Evolutionary conservation across 37 sponge, comb jelly and placozoan genomes (phyloP), one percentile per base, ranked within the genome.

Genomic region (Beroe forskalii): DNA sequence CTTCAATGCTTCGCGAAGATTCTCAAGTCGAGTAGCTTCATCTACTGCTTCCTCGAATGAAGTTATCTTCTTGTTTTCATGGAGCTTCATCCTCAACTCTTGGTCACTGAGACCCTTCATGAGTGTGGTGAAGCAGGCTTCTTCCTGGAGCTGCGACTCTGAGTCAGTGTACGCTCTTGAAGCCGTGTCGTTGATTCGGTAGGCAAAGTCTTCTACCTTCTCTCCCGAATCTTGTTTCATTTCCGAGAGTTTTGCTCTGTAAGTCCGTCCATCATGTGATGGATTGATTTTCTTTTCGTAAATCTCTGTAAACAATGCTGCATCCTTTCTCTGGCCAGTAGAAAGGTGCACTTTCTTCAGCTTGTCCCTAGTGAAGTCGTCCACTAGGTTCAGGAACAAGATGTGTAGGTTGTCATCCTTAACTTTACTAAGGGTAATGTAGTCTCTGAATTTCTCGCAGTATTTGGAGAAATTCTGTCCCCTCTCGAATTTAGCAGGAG

Each of bases 371-470:
- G 66, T 63, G 30, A 63, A 63, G 27, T 63, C 66, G 30, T 63
- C 66, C 3, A 63, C 66, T 63, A 28, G 17, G 24, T 63, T 28
- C 28, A 63, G 66, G 30, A 63, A 63, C 28, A 27, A 28, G 24
- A 63, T 22, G 66, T 22, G 66, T 27, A 22, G 30, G 30, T 63
- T 63, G 28, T 63, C 66, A 27, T 27, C 66, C 24, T 27, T 27
- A 27, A 63, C 17, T 3, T 63, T 63, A 27, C 66, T 27, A 63
- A 63, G 66, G 30, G 66, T 63, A 27, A 63, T 27, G 66, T 63
- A 63, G 24, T 63, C 66, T 28, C 24, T 22, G 66, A 63, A 63
- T 63, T 63, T 63, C 66, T 63, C 66, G 27, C 66, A 63, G 66
- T 28, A 63, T n/a, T 63, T 63, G 17, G 66, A 27, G 30, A 63